Evolutionary conservation across 2,113 vertebrate species (phyloP), one percentile per base, ranked within the genome.

Genomic region (Apodemus sylvaticus): DNA sequence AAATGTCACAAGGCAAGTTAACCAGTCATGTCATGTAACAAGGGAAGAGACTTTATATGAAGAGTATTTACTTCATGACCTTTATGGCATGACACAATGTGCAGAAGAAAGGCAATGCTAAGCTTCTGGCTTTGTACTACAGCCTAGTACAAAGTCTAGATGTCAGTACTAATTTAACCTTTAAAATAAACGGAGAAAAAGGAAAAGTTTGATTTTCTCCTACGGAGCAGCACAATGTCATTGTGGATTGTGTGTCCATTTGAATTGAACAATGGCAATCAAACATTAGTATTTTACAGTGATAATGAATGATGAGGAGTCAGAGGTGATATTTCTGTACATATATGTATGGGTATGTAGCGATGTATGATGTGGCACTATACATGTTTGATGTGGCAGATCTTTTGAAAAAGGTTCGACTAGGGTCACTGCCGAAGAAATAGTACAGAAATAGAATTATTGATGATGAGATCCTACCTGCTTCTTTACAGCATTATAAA

Each of bases 141-240:
- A 78, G 34, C n/a, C n/a, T n/a, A n/a, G 1, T 92, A 55, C n/a
- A n/a, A n/a, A 22, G 60, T 14, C 45, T 1, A 94, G 58, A 89
- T 13, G 93, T 0, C 73, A 53, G 11, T 86, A 4, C 16, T 76
- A 95, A 64, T 26, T 60, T 85, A 86, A 81, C 39, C 22, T 94
- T 87, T 45, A 64, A 79, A 71, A 77, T 81, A 74, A 73, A 92
- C 77, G 77, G 51, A 76, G 42, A 90, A 85, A 90, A 76, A 96
- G 7, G 39, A 92, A 79, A 62, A 66, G 62, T 87, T 68, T 24
- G 71, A 24, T 2, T 58, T 1, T 89, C 34, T 31, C 17, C 19
- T 81, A 91, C 55, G 89, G 51, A 53, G 36, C 36, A 55, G 77
- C 9, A 55, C 20, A 89, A 48, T 93, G 94, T 71, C 86, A 76